Evolutionary conservation across 2,888 invertebrate genomes (phyloP).

Genomic region (Pristionchus maxplancki): DNA sequence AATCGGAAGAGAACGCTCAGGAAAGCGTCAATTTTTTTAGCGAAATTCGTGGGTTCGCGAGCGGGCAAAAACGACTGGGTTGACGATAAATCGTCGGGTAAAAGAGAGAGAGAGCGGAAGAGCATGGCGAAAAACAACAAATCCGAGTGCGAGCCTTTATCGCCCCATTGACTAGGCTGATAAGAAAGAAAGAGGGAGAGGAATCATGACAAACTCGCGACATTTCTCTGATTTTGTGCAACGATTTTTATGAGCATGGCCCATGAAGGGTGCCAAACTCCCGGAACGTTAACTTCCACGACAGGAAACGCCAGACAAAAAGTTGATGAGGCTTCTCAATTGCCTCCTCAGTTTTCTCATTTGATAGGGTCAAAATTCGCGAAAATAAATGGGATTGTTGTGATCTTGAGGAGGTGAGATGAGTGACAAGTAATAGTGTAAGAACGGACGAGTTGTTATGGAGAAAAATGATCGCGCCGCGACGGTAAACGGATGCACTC

Average conservation of each 20-base stretch:
- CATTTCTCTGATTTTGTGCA: too few relatives aligned
- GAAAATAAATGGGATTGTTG: not conserved
- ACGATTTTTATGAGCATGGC: too few relatives aligned
- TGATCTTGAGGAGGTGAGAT: not conserved
- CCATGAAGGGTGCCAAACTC: too few relatives aligned
- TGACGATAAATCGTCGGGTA: not conserved
- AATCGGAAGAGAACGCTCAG: not conserved
- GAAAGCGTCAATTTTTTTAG: not conserved
- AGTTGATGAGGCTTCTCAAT: not conserved
- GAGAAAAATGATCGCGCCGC: not conserved
- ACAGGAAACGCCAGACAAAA: not conserved
- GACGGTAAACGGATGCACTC: not conserved
- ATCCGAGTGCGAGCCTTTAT: not conserved
- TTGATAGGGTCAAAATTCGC: not conserved
- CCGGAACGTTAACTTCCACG: too few relatives aligned
- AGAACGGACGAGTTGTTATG: constrained; percentile 1
- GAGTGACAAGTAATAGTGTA: constrained; percentile 18
- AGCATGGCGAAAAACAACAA: not conserved
- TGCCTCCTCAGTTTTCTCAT: not conserved
- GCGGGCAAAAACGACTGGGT: not conserved
- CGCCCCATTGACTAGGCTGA: too few relatives aligned
- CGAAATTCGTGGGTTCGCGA: not conserved
- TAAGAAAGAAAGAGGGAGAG: not conserved
- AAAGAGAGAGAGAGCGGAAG: not conserved
- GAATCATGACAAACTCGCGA: not conserved